Percentiles rank a stretch among this genome's conserved stretches.
Evolutionary conservation across 1,140 invertebrate species (phyloP).

Genomic region (Drosophila pachea): DNA sequence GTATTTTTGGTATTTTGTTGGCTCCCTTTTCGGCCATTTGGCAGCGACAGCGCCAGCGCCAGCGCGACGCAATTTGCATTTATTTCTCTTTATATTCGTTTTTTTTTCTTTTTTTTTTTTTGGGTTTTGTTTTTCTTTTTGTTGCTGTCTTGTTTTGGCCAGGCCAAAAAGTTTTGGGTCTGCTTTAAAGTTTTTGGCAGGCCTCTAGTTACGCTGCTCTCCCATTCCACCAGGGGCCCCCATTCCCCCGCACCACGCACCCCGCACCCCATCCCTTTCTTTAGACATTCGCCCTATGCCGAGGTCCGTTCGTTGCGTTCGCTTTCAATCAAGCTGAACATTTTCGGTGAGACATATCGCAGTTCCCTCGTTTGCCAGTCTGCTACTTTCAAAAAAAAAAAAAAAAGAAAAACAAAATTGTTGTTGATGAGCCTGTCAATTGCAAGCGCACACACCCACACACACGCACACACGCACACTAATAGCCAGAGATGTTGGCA

Average conservation of each 20-base stretch:
- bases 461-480: constrained; percentile 15
- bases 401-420: constrained; percentile 44
- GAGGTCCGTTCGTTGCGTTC: constrained; percentile 55
- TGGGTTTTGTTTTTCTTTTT: constrained; percentile 10
- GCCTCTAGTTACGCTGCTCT: constrained; percentile 14
- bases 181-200: constrained; percentile 46
- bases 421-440: constrained; percentile 73
- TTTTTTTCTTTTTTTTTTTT: constrained; percentile 17
- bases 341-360: constrained; percentile 50
- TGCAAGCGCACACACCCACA: constrained; percentile 47
- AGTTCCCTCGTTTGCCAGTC: constrained; percentile 36
- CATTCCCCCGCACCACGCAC: too few species aligned
- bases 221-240: neutral
- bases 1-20: constrained; percentile 31
- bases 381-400: constrained; percentile 62
- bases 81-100: constrained; percentile 18
- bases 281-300: constrained; percentile 7
- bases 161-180: constrained; percentile 55
- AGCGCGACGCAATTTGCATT: constrained; percentile 63
- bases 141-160: constrained; percentile 16
- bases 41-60: constrained; percentile 40
- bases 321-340: constrained; percentile 70
- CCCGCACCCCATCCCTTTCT: neutral
- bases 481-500: constrained; percentile 9
- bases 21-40: constrained; percentile 64